A percentile compares a stretch with the other conserved stretches of the same genome.
Evolutionary conservation across 2,888 invertebrate species (phyloP).

Genomic region (Sphaeridia pumilis): DNA sequence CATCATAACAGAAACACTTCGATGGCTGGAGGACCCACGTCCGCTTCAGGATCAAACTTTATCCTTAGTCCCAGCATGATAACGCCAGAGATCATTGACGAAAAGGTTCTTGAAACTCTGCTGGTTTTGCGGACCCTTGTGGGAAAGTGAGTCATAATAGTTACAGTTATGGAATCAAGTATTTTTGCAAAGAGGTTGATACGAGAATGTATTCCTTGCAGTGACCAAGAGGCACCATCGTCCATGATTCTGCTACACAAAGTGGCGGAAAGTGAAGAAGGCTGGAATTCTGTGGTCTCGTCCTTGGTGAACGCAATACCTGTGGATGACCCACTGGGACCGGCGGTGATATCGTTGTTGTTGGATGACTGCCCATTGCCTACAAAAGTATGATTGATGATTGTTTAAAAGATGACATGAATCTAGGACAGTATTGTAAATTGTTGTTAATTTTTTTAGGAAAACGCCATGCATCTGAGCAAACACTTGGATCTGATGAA

Average conservation of each 20-base stretch:
- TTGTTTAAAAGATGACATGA: too few relatives aligned
- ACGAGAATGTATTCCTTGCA: too few relatives aligned
- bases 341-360: conserved; percentile 76
- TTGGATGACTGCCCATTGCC: conserved; percentile 86
- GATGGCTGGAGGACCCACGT: conserved; percentile 27
- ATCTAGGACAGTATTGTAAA: background rate
- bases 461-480: conserved; percentile 34
- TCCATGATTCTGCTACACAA: conserved; percentile 69
- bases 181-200: too few relatives aligned
- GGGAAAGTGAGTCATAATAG: too few relatives aligned
- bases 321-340: conserved; percentile 66
- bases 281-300: conserved; percentile 76
- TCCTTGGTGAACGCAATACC: conserved; percentile 74
- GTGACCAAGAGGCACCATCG: conserved; percentile 76
- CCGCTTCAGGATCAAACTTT: conserved; percentile 29
- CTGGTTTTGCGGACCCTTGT: conserved; percentile 67
- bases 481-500: conserved; percentile 28
- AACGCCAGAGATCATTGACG: conserved; percentile 47
- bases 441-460: conserved; percentile 10
- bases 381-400: conserved; percentile 51
- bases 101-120: conserved; percentile 66
- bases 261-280: conserved; percentile 79
- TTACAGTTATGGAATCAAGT: too few relatives aligned
- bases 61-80: conserved; percentile 13
- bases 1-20: conserved; percentile 22